A percentile compares a stretch with the other conserved stretches of the same genome.
phyloP scores from a whole-genome alignment of 1,140 invertebrate genomes.

The Drosophila pachea region DNA sequence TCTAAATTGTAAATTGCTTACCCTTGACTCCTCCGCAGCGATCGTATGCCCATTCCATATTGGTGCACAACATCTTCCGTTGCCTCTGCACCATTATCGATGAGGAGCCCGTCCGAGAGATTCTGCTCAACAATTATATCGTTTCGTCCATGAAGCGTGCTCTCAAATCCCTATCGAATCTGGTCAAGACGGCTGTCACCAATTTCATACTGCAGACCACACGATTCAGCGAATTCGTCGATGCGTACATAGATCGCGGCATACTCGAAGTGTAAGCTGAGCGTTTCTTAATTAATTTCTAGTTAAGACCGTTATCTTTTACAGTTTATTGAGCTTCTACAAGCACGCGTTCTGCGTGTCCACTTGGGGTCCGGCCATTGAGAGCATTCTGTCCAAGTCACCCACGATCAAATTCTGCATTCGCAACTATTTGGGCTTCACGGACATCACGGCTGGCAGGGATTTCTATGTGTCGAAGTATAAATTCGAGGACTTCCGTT shows the following conservation, averaged over 20 bases:
- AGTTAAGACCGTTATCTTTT: not conserved
- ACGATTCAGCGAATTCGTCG: constrained; percentile 63
- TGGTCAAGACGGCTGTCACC: constrained; percentile 68
- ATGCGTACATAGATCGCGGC: constrained; percentile 67
- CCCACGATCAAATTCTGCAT: constrained; percentile 74
- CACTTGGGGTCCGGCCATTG: constrained; percentile 74
- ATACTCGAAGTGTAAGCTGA: constrained; percentile 66
- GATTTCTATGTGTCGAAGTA: constrained; percentile 69
- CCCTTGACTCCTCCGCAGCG: constrained; percentile 23
- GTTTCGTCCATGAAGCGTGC: constrained; percentile 68
- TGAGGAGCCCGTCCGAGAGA: constrained; percentile 47
- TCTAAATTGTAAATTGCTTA: not conserved
- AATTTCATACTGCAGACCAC: constrained; percentile 75
- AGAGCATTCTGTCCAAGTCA: constrained; percentile 68
- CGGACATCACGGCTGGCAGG: constrained; percentile 64
- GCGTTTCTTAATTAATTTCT: not conserved
- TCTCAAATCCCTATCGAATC: constrained; percentile 66
- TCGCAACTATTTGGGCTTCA: constrained; percentile 66
- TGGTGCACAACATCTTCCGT: constrained; percentile 72
- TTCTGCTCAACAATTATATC: constrained; percentile 52
- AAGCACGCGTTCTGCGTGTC: constrained; percentile 70
- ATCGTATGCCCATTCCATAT: constrained; percentile 65
- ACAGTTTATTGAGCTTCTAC: constrained; percentile 59
- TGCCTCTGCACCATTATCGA: constrained; percentile 69
- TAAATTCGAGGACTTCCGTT: constrained; percentile 60